These are phyloP conservation scores for Asbolus verrucosus DNA, from an alignment of 1,140 invertebrate genomes.

Conservation along the genomic window DNA sequence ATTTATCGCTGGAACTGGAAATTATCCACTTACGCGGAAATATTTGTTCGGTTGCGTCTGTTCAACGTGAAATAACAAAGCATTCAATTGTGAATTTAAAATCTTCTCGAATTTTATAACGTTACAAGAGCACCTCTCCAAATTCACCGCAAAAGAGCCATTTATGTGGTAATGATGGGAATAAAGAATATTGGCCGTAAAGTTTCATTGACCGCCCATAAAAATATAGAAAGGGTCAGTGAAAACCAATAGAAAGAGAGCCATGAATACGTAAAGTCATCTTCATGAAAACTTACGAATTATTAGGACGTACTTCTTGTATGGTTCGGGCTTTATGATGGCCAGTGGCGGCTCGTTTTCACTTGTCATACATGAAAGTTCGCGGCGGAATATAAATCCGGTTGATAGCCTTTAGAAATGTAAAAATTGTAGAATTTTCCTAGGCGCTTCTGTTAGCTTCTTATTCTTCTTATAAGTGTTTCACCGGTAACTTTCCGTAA, in stretches of 20 bases:
- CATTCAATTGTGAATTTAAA: too few relatives aligned
- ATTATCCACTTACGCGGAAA: too few relatives aligned
- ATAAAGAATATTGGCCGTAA: constrained; percentile 55
- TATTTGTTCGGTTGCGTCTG: too few relatives aligned
- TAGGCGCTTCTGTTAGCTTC: too few relatives aligned
- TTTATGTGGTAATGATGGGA: constrained; percentile 55
- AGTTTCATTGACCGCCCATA: constrained; percentile 57
- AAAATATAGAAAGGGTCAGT: constrained; percentile 52
- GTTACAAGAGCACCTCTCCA: not conserved
- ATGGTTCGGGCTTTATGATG: not conserved
- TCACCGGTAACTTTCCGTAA: too few relatives aligned
- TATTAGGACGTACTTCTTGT: constrained; percentile 3
- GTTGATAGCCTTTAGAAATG: too few relatives aligned
- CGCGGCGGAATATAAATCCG: too few relatives aligned
- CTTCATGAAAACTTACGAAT: constrained; percentile 30
- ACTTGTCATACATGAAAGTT: too few relatives aligned
- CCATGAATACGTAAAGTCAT: constrained; percentile 42
- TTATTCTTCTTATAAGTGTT: too few relatives aligned
- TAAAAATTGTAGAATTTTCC: too few relatives aligned
- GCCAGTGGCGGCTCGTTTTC: not conserved
- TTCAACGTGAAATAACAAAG: too few relatives aligned
- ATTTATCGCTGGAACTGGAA: too few relatives aligned
- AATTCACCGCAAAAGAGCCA: constrained; percentile 40
- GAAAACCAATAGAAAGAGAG: constrained; percentile 39
- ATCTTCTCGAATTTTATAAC: not conserved